phyloP scores from a whole-genome alignment of 64 coral and sea anemone species.

The Porites australiensis region DNA sequence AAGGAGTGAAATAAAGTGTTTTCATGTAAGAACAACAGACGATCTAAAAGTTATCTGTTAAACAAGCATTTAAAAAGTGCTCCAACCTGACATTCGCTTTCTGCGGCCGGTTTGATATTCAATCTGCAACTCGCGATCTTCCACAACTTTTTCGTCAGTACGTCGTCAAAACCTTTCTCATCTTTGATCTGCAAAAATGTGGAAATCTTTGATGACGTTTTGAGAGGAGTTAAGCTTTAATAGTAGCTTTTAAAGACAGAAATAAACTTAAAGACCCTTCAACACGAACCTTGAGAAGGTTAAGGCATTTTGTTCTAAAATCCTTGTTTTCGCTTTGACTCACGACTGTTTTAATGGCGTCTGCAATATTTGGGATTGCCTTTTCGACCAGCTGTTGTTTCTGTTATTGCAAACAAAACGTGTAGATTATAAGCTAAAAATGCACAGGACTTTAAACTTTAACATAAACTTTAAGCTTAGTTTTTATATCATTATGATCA shows the following conservation, averaged over 20 bases:
- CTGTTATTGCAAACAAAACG: not conserved
- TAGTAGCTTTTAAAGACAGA: not conserved
- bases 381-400: constrained; percentile 16
- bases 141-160: constrained; percentile 28
- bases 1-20: too few relatives aligned
- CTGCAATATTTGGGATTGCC: constrained; percentile 40
- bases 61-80: too few relatives aligned
- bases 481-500: too few relatives aligned
- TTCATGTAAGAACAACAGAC: too few relatives aligned
- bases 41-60: too few relatives aligned
- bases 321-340: constrained; percentile 23
- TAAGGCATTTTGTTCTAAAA: constrained; percentile 24
- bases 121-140: constrained; percentile 50
- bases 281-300: constrained; percentile 3
- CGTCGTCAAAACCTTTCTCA: not conserved
- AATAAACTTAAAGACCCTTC: not conserved
- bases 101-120: not conserved
- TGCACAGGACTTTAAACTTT: too few relatives aligned
- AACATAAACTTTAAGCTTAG: too few relatives aligned
- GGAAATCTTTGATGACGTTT: not conserved
- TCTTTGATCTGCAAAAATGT: not conserved
- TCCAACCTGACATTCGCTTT: not conserved
- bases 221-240: not conserved
- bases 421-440: not conserved
- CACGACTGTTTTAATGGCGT: constrained; percentile 26